Conservation (phyloP, 2,888 invertebrate species). For the Lamellibrachia satsuma region DNA sequence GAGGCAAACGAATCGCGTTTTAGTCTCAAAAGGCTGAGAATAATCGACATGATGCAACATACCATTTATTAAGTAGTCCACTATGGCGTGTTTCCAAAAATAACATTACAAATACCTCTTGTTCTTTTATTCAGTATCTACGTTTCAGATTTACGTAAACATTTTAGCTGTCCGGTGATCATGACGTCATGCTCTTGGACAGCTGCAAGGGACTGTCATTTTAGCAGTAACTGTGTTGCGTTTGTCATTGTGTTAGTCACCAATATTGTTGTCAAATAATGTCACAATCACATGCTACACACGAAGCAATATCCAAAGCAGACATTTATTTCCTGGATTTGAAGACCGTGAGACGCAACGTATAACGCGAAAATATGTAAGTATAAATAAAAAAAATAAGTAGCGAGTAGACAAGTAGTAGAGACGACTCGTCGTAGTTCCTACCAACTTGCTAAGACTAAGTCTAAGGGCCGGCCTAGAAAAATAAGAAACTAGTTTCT, state of each 20-base stretch:
- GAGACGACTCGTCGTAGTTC: too few relatives aligned
- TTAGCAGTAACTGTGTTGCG: background rate
- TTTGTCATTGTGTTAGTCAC: constrained; percentile 11
- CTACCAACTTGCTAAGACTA: too few relatives aligned
- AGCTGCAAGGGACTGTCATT: background rate
- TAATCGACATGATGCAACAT: background rate
- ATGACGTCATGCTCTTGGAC: background rate
- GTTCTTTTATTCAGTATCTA: background rate
- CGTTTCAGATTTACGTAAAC: background rate
- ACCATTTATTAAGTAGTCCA: background rate
- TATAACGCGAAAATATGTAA: background rate
- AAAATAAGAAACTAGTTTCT: too few relatives aligned
- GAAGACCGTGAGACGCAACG: background rate
- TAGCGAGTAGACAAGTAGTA: too few relatives aligned
- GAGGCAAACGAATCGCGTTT: background rate
- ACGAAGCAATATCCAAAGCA: background rate
- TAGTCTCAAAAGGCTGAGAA: background rate
- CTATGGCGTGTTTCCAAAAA: background rate
- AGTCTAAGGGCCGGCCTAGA: too few relatives aligned
- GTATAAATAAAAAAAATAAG: background rate
- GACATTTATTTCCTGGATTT: background rate
- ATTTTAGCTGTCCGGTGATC: background rate
- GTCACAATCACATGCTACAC: background rate
- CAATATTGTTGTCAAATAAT: background rate
- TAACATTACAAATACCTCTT: background rate